Evolutionary conservation across 1,140 invertebrate genomes (phyloP).

Genomic region (Anastrepha obliqua): DNA sequence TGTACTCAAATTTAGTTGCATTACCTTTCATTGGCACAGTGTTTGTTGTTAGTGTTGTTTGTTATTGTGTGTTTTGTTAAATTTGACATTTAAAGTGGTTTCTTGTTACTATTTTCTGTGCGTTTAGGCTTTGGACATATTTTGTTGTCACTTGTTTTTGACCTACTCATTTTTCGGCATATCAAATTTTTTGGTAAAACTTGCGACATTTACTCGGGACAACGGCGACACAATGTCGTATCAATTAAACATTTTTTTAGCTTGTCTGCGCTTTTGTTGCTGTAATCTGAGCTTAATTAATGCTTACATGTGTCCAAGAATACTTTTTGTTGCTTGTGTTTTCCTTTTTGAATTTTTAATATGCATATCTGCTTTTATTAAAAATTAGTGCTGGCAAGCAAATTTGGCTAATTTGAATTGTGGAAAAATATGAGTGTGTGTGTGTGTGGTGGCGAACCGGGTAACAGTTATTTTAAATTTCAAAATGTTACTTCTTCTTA

Average conservation of each 20-base stretch:
- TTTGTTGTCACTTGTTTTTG: conserved; percentile 33
- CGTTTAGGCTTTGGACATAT: neutral
- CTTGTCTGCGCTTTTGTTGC: conserved; percentile 53
- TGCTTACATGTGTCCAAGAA: conserved; percentile 18
- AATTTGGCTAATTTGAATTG: no score
- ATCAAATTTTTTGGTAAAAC: conserved; percentile 18
- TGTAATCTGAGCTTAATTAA: conserved; percentile 47
- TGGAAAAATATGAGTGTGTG: no score
- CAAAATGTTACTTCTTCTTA: no score
- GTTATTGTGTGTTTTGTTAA: conserved; percentile 36
- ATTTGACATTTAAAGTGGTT: conserved; percentile 58
- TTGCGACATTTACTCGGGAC: conserved; percentile 32
- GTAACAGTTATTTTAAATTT: no score
- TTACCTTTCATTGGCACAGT: neutral
- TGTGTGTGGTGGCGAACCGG: no score
- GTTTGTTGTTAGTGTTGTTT: conserved; percentile 39
- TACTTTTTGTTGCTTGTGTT: neutral
- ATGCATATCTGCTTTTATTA: no score
- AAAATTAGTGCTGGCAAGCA: no score
- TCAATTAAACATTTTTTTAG: conserved; percentile 53
- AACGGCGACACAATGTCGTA: conserved; percentile 59
- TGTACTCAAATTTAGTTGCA: conserved; percentile 41
- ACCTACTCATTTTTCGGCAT: conserved; percentile 27
- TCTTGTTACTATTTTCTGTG: conserved; percentile 56
- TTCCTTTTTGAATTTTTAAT: neutral